Evolutionary conservation across 2,888 invertebrate genomes (phyloP).

Genomic region (Epinotia brunnichana): DNA sequence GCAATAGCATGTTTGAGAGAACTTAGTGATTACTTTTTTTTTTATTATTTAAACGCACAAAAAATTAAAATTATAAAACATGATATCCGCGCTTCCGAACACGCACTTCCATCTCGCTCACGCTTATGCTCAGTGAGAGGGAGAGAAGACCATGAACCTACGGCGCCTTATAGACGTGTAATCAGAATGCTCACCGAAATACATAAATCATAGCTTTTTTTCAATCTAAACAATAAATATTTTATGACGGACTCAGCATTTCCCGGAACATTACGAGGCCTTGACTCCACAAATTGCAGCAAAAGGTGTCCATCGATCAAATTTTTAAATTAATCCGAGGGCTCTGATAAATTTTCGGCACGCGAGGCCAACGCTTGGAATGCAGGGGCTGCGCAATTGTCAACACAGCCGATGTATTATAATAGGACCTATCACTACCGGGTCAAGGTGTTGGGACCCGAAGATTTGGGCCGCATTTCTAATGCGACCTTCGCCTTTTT

Average conservation of each 20-base stretch:
- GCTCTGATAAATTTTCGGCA: conserved; percentile 59
- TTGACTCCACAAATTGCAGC: conserved; percentile 26
- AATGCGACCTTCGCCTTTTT: conserved; percentile 44
- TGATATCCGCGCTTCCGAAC: too few species aligned
- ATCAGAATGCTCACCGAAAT: background rate
- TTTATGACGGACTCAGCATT: background rate
- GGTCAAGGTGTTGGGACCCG: conserved; percentile 60
- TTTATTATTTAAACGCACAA: too few species aligned
- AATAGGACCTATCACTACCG: conserved; percentile 46
- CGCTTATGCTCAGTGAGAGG: too few species aligned
- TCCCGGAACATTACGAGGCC: background rate
- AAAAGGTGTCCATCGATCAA: conserved; percentile 48
- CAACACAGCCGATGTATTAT: conserved; percentile 42
- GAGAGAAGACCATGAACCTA: too few species aligned
- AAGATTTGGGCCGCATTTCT: conserved; percentile 49
- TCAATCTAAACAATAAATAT: background rate
- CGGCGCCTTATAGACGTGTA: too few species aligned
- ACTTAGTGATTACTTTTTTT: too few species aligned
- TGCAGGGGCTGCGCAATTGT: conserved; percentile 42
- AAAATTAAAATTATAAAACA: too few species aligned
- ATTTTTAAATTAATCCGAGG: conserved; percentile 48
- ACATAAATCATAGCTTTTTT: background rate
- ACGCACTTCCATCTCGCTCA: too few species aligned
- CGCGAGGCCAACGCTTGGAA: conserved; percentile 53
- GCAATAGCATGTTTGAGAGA: too few species aligned